Percentiles rank a stretch among this genome's conserved stretches.
These are phyloP conservation scores for Molothrus ater DNA, from an alignment of 2,797 vertebrate species.

Conservation along the genomic window DNA sequence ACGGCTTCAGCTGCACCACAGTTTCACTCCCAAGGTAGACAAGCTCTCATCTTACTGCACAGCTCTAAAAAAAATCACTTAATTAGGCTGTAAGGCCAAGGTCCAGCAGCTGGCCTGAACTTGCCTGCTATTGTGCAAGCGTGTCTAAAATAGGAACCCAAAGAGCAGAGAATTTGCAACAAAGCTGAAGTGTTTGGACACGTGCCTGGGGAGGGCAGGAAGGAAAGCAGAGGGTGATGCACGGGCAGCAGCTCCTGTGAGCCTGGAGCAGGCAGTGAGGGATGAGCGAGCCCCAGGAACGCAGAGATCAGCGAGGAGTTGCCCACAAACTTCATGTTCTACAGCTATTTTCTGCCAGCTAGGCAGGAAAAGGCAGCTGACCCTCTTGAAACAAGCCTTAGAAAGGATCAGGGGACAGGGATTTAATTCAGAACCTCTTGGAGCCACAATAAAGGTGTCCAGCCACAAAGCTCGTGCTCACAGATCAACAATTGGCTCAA, in stretches of 20 bases:
- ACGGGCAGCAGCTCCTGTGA: not conserved
- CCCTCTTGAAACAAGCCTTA: not conserved
- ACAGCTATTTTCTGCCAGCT: not conserved
- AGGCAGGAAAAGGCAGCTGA: not conserved
- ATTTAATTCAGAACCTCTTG: not conserved
- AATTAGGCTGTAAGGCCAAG: not conserved
- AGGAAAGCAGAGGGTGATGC: not conserved
- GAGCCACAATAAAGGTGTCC: rapidly evolving
- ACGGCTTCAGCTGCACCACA: not conserved
- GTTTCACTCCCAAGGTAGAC: not conserved
- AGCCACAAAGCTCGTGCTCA: rapidly evolving
- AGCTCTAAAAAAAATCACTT: not conserved
- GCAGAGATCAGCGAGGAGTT: rapidly evolving
- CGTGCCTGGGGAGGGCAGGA: not conserved
- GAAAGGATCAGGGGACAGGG: not conserved
- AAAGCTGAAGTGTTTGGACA: not conserved
- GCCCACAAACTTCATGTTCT: not conserved
- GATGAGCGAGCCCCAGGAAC: not conserved
- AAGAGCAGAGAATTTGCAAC: not conserved
- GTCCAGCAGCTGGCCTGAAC: not conserved
- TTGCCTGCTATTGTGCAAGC: not conserved
- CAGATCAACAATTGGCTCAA: rapidly evolving
- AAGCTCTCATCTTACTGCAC: not conserved
- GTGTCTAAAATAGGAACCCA: not conserved
- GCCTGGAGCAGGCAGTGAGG: not conserved